Base-by-base conservation (phyloP, 2,888 invertebrate species). In the Nebria brevicollis region DNA sequence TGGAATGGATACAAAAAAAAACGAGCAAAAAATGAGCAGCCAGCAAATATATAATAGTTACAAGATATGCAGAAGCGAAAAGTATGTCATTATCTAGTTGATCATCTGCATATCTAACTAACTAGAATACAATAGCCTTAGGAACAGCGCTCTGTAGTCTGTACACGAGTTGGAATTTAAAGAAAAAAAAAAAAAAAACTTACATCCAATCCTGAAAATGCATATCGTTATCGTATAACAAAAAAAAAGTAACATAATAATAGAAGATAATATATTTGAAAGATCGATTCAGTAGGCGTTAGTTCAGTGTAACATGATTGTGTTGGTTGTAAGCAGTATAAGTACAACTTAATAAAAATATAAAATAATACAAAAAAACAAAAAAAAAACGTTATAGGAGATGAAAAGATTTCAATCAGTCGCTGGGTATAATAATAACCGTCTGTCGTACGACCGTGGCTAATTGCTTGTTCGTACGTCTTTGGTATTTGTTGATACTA, bases 191-290 rank as follows among this genome's bases (percentile, higher is more conserved):
- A 72, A 73, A 73, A 73, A 73, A 11, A 42, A 73, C 25, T 25
- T 75, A 75, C 86, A 86, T 87, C 86, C 86, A 80, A 87, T 88
- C 87, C 87, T 87, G 88, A 87, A 87, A 89, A 88, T 88, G 89
- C 88, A 89, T 89, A 89, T 89, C 88, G 88, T 88, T 88, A 88
- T 86, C 87, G 86, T 88, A 87, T 86, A 85, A 86, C 87, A 85
- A 85, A 85, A 54, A 54, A 54, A 11, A 54, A 54, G 5, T 34
- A 4, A 11, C 1, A 54, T 54, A 54, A 54, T 54, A 54, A 54
- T 54, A 54, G 54, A 54, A 54, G 85, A 79, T 72, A 73, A 82
- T 82, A 83, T 77, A 81, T 77, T 54, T 81, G 77, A 68, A 77
- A 6, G 70, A 81, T 77, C 77, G 76, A 66, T 76, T 77, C 66